These are phyloP conservation scores for Beaufortia kweichowensis DNA, from an alignment of 2,113 vertebrate species.

Conservation along the genomic window DNA sequence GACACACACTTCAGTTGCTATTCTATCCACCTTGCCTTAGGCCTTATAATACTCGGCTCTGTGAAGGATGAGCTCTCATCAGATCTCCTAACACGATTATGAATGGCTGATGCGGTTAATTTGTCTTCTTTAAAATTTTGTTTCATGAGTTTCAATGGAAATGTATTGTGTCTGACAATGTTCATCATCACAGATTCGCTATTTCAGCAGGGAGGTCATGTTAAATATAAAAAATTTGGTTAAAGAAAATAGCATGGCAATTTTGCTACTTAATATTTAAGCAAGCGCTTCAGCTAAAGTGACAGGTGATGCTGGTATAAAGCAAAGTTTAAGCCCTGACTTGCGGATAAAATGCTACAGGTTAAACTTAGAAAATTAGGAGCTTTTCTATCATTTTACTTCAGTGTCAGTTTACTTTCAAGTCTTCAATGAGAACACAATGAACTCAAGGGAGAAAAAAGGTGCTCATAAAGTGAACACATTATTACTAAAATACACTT, in stretches of 20 bases:
- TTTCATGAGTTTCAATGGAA: neutral
- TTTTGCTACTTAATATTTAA: neutral
- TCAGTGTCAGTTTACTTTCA: too few species aligned
- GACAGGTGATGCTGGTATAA: too few species aligned
- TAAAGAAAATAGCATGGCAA: neutral
- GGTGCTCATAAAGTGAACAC: neutral
- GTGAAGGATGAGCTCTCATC: slow-evolving; percentile 33
- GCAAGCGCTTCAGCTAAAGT: too few species aligned
- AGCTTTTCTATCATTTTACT: too few species aligned
- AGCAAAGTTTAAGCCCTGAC: too few species aligned
- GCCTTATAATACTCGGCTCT: slow-evolving; percentile 27
- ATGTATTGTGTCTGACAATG: neutral
- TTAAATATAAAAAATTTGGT: neutral
- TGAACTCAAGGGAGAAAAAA: too few species aligned
- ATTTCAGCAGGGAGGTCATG: neutral
- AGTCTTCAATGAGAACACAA: too few species aligned
- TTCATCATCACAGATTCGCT: neutral
- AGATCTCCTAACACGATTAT: slow-evolving; percentile 31
- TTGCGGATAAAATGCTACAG: too few species aligned
- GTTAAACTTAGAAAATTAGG: too few species aligned
- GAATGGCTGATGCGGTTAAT: neutral
- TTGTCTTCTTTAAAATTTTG: neutral
- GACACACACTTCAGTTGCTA: neutral
- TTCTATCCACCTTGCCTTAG: slow-evolving; percentile 29
- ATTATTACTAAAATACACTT: neutral